These are phyloP conservation scores for Indri indri DNA, from an alignment of 2,113 vertebrate species.

Conservation along the genomic window DNA sequence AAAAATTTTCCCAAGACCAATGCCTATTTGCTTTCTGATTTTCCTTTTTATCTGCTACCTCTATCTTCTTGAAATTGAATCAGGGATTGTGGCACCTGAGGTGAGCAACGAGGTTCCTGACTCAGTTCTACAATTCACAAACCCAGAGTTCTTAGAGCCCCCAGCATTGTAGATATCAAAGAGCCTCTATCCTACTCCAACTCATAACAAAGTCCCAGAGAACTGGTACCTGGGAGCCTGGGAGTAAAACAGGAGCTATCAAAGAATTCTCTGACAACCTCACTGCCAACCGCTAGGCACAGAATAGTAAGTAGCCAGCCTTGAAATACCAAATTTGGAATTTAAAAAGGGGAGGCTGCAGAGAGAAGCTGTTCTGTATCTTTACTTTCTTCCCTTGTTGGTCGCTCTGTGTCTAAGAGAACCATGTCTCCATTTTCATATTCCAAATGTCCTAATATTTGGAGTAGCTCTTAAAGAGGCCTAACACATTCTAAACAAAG, in stretches of 20 bases:
- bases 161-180: neutral
- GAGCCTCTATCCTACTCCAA: neutral
- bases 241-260: neutral
- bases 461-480: neutral
- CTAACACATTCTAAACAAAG: neutral
- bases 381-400: neutral
- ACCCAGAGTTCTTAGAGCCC: neutral
- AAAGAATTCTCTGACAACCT: neutral
- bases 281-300: neutral
- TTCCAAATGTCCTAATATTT: neutral
- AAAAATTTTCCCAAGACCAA: neutral
- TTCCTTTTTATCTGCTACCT: slow-evolving; percentile 11
- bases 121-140: neutral
- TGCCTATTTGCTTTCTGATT: neutral
- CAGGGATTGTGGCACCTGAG: neutral
- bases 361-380: neutral
- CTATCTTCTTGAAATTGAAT: neutral
- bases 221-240: neutral
- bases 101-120: neutral
- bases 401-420: neutral
- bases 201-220: neutral
- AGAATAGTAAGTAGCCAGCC: neutral
- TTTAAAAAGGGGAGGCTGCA: neutral
- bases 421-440: neutral
- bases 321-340: neutral